These are phyloP conservation scores for Coleophora deauratella DNA, from an alignment of 2,888 invertebrate genomes.

Conservation along the genomic window DNA sequence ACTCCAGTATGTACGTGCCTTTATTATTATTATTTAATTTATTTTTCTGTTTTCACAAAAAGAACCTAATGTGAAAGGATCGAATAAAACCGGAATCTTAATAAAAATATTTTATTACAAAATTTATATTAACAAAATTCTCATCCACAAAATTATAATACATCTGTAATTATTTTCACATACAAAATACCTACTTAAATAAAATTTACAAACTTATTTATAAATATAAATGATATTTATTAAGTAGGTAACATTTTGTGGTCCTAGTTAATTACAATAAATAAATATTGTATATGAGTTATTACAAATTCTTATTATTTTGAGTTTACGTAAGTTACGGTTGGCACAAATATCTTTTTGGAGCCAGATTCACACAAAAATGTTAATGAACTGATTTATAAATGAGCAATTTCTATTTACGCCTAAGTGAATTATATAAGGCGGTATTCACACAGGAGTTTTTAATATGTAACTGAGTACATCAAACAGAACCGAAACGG, in stretches of 20 bases:
- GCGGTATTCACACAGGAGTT: too few species aligned
- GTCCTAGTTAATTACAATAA: conserved; percentile 39
- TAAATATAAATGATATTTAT: conserved; percentile 44
- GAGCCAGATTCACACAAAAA: conserved; percentile 27
- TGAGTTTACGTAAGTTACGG: conserved; percentile 16
- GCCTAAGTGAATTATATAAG: too few species aligned
- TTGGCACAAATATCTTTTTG: conserved; percentile 51
- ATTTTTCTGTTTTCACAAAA: too few species aligned
- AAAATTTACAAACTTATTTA: conserved; percentile 30
- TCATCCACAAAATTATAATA: conserved; percentile 31
- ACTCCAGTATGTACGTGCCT: too few species aligned
- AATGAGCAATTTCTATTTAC: conserved; percentile 43
- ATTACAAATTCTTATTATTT: neutral
- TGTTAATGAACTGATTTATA: conserved; percentile 9
- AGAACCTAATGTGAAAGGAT: too few species aligned
- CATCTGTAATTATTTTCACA: conserved; percentile 40
- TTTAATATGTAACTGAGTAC: too few species aligned
- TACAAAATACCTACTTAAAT: conserved; percentile 32
- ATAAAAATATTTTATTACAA: conserved; percentile 55
- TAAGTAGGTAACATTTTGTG: conserved; percentile 52
- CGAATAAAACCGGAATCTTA: neutral
- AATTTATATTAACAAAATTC: conserved; percentile 44
- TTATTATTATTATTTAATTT: too few species aligned
- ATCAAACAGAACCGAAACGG: too few species aligned
- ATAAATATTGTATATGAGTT: conserved; percentile 33